Base-by-base conservation (phyloP, 1,140 invertebrate species). In the Conopomorpha cramerella region DNA sequence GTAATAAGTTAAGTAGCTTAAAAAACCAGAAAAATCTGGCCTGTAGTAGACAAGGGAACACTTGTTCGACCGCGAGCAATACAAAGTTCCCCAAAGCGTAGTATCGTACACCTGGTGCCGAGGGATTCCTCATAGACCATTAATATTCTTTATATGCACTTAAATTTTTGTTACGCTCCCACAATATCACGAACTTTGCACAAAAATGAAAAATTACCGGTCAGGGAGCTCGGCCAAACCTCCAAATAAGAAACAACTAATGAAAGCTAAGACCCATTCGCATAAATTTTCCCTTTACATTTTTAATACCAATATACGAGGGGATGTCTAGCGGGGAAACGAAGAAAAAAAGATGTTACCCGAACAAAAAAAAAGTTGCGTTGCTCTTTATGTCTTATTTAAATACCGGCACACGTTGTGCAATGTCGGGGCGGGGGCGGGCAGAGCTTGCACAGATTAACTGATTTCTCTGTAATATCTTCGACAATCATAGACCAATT, bases 211-310 rank as follows among this genome's bases (percentile, higher is more conserved):
- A 76, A 72, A 76, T 72, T 71, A 63, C 66, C 62, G 71, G 71
- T 76, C 70, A 76, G 64, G 67, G 63, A 68, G 63, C 55, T 51
- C 67, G 65, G 63, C 70, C 62, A 55, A 62, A 71, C 68, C 62
- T 57, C 57, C 55, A 60, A 66, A 54, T 60, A 72, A 74, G 67
- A 61, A 68, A 64, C 58, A 65, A 61, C 67, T 76, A 76, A 76
- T 76, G 71, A 76, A 76, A 76, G 71, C 71, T 72, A 72, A 76
- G 60, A 76, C 64, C 66, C 54, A 76, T 76, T 67, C 66, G 64
- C 66, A 76, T 76, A 76, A 72, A 72, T 76, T 67, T 72, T 60
- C n/a, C n/a, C 62, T 57, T 76, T 76, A 72, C 71, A 76, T 76
- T 76, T 76, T 76, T 76, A 76, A 76, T 76, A 76, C 71, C 71